Evolutionary conservation across 2,888 invertebrate species (phyloP).

Genomic region (Cabera pusaria): DNA sequence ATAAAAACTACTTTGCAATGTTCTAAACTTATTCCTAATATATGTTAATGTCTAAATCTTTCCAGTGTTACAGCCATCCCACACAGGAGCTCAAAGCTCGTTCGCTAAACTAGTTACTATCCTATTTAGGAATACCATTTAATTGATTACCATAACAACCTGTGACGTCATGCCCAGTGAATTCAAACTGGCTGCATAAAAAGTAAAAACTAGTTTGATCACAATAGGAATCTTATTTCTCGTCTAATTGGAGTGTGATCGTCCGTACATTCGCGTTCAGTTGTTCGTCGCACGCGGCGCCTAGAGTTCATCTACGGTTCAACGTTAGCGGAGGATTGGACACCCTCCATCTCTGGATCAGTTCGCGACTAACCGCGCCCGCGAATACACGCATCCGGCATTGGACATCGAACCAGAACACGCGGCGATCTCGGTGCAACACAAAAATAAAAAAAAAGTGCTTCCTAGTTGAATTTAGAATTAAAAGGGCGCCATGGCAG

Average conservation of each 20-base stretch:
- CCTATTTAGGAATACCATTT: constrained; percentile 5
- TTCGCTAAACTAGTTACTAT: too few species aligned
- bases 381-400: constrained; percentile 48
- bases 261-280: constrained; percentile 19
- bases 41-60: too few species aligned
- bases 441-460: constrained; percentile 63
- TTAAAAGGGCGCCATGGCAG: constrained; percentile 60
- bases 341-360: constrained; percentile 40
- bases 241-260: constrained; percentile 25
- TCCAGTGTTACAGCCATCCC: too few species aligned
- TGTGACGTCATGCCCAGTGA: constrained; percentile 29
- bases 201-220: constrained; percentile 23
- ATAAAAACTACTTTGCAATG: too few species aligned
- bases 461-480: constrained; percentile 68
- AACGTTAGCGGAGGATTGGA: constrained; percentile 4
- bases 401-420: constrained; percentile 27
- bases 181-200: constrained; percentile 49
- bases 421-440: constrained; percentile 39
- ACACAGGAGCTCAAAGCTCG: too few species aligned
- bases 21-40: too few species aligned
- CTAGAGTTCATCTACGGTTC: constrained; percentile 30
- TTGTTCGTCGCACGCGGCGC: constrained; percentile 17
- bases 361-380: constrained; percentile 60
- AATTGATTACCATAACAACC: background rate
- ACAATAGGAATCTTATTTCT: constrained; percentile 16